These are phyloP conservation scores for Sebastolobus altivelis DNA, from an alignment of 2,797 vertebrate species.

Conservation along the genomic window DNA sequence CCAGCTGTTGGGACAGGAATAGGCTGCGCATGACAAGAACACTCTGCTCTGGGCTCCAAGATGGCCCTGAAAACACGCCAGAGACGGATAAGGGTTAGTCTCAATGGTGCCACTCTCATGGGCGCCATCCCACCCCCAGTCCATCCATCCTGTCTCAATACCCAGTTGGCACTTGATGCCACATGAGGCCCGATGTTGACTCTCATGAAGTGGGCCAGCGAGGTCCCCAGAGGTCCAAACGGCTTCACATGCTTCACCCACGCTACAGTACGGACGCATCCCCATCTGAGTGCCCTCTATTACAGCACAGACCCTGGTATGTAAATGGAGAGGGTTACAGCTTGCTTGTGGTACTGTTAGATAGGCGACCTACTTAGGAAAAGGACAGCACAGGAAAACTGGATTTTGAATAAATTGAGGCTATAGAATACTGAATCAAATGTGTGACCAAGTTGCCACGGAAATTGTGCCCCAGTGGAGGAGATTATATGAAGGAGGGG, in stretches of 20 bases:
- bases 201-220: constrained; percentile 62
- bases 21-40: constrained; percentile 58
- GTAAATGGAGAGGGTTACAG: constrained; percentile 33
- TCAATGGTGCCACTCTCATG: constrained; percentile 26
- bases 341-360: constrained; percentile 37
- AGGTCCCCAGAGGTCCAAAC: constrained; percentile 50
- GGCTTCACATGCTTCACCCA: constrained; percentile 21
- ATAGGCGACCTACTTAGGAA: constrained; percentile 68
- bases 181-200: constrained; percentile 70
- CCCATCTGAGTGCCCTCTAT: constrained; percentile 32
- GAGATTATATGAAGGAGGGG: constrained; percentile 37
- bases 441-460: constrained; percentile 57
- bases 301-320: constrained; percentile 29
- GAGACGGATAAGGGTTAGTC: constrained; percentile 31
- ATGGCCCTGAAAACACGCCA: constrained; percentile 21
- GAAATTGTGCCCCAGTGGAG: constrained; percentile 63
- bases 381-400: constrained; percentile 47
- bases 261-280: constrained; percentile 28
- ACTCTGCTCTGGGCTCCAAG: constrained; percentile 50
- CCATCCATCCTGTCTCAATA: constrained; percentile 44
- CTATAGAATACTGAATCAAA: constrained; percentile 63
- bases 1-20: constrained; percentile 76
- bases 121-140: constrained; percentile 15
- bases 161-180: constrained; percentile 63
- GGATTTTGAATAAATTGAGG: constrained; percentile 64